Evolutionary conservation across 2,888 invertebrate species (phyloP), one percentile per base, ranked within the genome.

Genomic region (Osmoderma eremita): DNA sequence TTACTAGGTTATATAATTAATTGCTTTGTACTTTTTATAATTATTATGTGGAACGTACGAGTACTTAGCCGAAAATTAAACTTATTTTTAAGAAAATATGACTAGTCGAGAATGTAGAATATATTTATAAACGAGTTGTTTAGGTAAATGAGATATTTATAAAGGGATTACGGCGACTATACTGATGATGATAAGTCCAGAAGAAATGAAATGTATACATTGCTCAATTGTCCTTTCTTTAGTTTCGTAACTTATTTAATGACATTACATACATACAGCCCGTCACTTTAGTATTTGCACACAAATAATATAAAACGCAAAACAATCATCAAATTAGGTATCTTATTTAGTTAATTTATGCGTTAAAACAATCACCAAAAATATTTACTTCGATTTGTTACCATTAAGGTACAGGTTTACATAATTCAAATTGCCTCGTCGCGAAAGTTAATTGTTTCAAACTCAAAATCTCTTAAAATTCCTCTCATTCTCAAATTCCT

Each of bases 1-100:
- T 72, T 75, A 74, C 72, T 74, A 72, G 76, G 53, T 68, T 58
- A 66, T 76, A 39, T 54, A 53, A 53, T 17, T 10, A 77, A 79
- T 79, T 81, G 82, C 81, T 82, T 82, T 81, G 79, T 82, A 82
- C 81, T 80, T 82, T 82, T 81, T 81, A 81, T 81, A 81, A 67
- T 53, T 53, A 79, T 75, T 77, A 73, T 76, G 74, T 77, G 75
- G 75, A 71, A 66, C 74, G 75, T 75, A 76, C 74, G 75, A 77
- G 72, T 71, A 78, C 72, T 73, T 78, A 79, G 78, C 75, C 78
- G 78, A 79, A 79, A 77, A 78, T 80, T 51, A 51, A 77, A 78
- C 68, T 79, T 81, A 81, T 81, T 81, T 82, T 78, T 81, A 81
- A 81, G 80, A 76, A 72, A 74, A 71, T 70, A 70, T 69, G 67